Percentiles rank a stretch among this genome's conserved stretches.
These are phyloP conservation scores for Anas platyrhynchos DNA, from an alignment of 2,113 vertebrate genomes.

Conservation along the genomic window DNA sequence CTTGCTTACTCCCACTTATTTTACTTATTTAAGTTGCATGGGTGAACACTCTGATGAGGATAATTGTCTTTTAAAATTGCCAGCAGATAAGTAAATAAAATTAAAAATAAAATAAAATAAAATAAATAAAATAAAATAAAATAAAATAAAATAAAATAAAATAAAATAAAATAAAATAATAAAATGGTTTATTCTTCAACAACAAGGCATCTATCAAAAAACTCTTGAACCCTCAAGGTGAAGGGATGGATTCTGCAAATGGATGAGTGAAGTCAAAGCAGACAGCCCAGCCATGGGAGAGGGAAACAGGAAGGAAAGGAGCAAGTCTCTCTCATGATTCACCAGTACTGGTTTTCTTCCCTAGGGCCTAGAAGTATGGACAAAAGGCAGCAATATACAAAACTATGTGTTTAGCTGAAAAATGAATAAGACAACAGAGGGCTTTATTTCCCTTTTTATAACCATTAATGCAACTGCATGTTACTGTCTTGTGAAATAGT, in stretches of 20 bases:
- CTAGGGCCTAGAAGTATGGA: not conserved
- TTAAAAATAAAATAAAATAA: not conserved
- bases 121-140: not conserved
- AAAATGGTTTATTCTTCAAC: not conserved
- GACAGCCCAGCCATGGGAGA: fast-evolving
- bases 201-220: not conserved
- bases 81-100: not conserved
- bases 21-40: not conserved
- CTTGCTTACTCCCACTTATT: not conserved
- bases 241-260: not conserved
- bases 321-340: not conserved
- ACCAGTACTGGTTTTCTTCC: not conserved
- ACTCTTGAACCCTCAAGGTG: not conserved
- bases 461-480: not conserved
- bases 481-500: conserved; percentile 8
- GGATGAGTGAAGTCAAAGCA: not conserved
- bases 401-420: fast-evolving
- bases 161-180: not conserved
- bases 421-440: not conserved
- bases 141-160: no score
- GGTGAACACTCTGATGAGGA: not conserved
- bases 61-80: not conserved
- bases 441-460: not conserved
- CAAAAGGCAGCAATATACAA: not conserved
- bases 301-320: fast-evolving